Conservation (phyloP, 2,797 vertebrate genomes). For the Acropternis orthonyx region DNA sequence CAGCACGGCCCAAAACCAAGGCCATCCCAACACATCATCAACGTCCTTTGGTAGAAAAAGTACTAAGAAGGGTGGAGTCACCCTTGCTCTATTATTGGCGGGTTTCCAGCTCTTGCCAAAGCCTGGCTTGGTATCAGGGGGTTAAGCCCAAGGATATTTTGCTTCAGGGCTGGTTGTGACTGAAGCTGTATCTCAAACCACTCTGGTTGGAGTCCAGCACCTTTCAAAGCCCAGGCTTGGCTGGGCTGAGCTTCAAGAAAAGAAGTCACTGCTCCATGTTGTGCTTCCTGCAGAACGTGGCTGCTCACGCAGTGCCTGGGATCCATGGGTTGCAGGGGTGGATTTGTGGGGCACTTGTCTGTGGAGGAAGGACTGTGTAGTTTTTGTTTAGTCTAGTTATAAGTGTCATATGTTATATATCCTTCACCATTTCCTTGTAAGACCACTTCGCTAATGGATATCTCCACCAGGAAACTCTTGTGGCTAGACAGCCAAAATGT, state of each 20-base stretch:
- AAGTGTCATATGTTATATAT: slow-evolving; percentile 31
- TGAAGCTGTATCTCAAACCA: neutral
- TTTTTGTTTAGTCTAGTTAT: slow-evolving; percentile 57
- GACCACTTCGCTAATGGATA: neutral
- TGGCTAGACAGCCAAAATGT: slow-evolving; percentile 56
- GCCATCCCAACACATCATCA: neutral
- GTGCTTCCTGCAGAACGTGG: neutral
- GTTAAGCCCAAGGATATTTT: neutral
- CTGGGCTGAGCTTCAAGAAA: neutral
- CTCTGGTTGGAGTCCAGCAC: neutral
- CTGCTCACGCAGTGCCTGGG: neutral
- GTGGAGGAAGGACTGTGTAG: slow-evolving; percentile 2
- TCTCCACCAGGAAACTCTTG: slow-evolving; percentile 53
- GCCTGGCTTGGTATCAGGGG: neutral
- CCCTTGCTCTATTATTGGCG: neutral
- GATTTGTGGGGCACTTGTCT: neutral
- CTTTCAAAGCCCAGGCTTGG: neutral
- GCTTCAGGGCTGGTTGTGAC: neutral
- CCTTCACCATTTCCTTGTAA: slow-evolving; percentile 50
- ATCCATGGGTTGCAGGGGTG: neutral
- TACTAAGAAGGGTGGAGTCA: neutral
- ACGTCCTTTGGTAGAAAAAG: neutral
- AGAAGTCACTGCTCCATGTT: neutral
- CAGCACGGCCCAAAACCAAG: neutral
- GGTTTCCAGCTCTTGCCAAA: neutral